A percentile compares a stretch with the other conserved stretches of the same genome.
Conservation (phyloP, 2,888 invertebrate species). For the Diaperis boleti region DNA sequence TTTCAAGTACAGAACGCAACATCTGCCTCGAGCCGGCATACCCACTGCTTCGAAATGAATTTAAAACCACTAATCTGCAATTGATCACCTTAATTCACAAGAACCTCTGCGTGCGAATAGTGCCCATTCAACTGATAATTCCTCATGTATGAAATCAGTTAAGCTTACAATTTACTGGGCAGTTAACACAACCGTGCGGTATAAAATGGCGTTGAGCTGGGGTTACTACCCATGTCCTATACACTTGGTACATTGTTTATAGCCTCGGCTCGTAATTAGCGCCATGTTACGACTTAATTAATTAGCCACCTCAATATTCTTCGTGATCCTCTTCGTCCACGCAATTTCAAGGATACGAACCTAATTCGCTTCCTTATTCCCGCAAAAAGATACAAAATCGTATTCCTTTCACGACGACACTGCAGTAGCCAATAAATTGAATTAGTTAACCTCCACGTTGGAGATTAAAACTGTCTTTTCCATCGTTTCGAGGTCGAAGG, state of each 20-base stretch:
- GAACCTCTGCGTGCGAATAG: background rate
- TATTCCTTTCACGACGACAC: constrained; percentile 2
- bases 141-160: constrained; percentile 29
- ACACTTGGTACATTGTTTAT: constrained; percentile 49
- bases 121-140: background rate
- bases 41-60: no score
- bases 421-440: constrained; percentile 6
- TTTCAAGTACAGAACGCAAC: no score
- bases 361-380: no score
- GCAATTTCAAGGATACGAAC: constrained; percentile 1
- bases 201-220: constrained; percentile 37
- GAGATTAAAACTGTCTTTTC: constrained; percentile 4
- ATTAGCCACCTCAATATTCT: constrained; percentile 38
- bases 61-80: no score
- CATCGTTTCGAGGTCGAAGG: constrained; percentile 10
- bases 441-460: constrained; percentile 17
- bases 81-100: no score
- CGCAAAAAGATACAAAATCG: constrained; percentile 2
- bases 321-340: constrained; percentile 27
- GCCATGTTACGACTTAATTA: constrained; percentile 47
- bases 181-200: constrained; percentile 33
- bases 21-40: no score
- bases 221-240: constrained; percentile 45
- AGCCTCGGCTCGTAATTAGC: constrained; percentile 46
- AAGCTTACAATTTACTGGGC: constrained; percentile 31